Evolutionary conservation across 2,888 invertebrate species (phyloP).

Genomic region (Notodromas monacha): DNA sequence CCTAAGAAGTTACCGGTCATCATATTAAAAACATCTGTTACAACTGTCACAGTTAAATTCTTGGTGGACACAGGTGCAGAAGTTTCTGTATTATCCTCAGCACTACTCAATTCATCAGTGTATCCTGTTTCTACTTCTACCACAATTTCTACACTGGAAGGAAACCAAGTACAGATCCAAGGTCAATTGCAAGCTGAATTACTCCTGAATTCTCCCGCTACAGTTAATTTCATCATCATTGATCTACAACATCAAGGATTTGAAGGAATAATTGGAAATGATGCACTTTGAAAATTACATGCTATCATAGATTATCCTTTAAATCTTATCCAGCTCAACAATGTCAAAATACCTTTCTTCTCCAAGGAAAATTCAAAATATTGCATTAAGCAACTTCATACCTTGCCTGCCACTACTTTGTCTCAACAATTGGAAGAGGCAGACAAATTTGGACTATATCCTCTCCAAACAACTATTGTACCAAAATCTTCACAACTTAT

Average conservation of each 20-base stretch:
- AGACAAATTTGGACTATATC: conserved; percentile 2
- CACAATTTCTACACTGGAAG: conserved; percentile 4
- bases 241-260: conserved; percentile 4
- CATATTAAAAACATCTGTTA: conserved; percentile 2
- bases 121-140: conserved; percentile 2
- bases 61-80: conserved; percentile 2
- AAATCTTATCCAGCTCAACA: conserved; percentile 4
- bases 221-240: conserved; percentile 2
- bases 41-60: conserved; percentile 1
- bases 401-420: conserved; percentile 4
- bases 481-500: conserved; percentile 4
- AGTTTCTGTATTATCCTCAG: conserved; percentile 4
- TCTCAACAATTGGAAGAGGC: conserved; percentile 1
- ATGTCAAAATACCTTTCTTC: conserved; percentile 2
- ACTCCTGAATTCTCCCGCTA: conserved; percentile 4
- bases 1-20: conserved; percentile 2
- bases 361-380: conserved; percentile 2
- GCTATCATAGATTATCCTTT: conserved; percentile 4
- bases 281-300: conserved; percentile 4
- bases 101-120: neutral
- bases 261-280: conserved; percentile 4
- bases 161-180: conserved; percentile 1
- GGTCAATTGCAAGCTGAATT: conserved; percentile 2
- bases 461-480: conserved; percentile 2
- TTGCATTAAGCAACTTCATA: conserved; percentile 4